These are phyloP conservation scores for Achatina immaculata DNA, from an alignment of 1,140 invertebrate species.

Conservation along the genomic window DNA sequence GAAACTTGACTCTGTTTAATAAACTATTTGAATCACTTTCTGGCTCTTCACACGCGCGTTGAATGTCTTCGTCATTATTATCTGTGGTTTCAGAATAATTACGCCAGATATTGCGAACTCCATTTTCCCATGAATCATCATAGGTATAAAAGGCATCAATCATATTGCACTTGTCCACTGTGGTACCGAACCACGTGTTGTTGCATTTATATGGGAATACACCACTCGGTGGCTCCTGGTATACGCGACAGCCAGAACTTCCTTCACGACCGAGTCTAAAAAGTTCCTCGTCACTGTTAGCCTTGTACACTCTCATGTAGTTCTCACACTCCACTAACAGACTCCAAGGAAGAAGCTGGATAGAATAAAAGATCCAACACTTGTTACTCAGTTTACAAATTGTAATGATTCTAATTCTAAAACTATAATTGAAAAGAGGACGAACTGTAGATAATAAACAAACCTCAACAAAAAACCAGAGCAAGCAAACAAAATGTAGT, in stretches of 20 bases:
- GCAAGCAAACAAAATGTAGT: too few species aligned
- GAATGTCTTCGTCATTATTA: too few species aligned
- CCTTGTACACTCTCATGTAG: background rate
- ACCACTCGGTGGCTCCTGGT: background rate
- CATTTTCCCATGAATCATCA: background rate
- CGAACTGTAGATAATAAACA: background rate
- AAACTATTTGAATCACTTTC: too few species aligned
- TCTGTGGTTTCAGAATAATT: too few species aligned
- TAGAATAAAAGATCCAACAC: background rate
- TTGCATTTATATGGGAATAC: background rate
- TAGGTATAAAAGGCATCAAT: background rate
- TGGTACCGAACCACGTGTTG: background rate
- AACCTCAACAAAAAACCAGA: too few species aligned
- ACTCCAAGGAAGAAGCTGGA: background rate
- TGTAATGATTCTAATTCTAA: too few species aligned
- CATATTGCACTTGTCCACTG: background rate
- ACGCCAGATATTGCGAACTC: background rate
- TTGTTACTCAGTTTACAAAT: too few species aligned
- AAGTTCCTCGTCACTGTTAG: background rate
- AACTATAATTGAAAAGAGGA: too few species aligned
- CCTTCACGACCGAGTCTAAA: background rate
- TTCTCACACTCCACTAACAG: background rate
- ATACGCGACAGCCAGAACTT: background rate
- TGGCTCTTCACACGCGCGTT: background rate
- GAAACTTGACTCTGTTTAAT: background rate